phyloP scores from a whole-genome alignment of 2,797 vertebrate species.

The Columba guinea region DNA sequence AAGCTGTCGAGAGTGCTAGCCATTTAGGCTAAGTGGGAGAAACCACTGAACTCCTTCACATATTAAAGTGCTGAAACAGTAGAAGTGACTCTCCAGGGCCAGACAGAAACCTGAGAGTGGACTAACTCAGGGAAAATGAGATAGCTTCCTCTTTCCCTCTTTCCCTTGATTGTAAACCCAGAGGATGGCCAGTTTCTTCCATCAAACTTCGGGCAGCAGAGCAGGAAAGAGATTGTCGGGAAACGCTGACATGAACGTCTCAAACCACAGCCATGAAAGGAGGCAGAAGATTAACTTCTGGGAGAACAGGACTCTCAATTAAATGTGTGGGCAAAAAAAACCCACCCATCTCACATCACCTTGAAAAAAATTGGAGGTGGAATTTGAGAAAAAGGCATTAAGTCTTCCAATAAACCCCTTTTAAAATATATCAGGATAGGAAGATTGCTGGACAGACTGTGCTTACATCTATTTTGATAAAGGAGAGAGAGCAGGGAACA shows the following conservation, averaged over 20 bases:
- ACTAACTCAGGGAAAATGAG: background rate
- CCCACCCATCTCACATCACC: accelerated
- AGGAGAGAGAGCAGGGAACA: background rate
- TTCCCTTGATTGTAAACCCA: background rate
- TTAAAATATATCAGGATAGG: background rate
- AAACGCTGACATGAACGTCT: background rate
- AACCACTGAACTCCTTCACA: background rate
- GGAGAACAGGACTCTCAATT: background rate
- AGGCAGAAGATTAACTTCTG: background rate
- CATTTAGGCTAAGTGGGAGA: conserved; percentile 14
- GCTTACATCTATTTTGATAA: background rate
- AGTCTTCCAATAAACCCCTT: background rate
- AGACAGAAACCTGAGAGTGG: background rate
- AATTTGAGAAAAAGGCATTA: background rate
- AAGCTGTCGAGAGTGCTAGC: background rate
- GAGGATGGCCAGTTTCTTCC: background rate
- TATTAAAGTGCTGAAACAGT: background rate
- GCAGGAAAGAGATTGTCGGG: background rate
- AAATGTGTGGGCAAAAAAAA: background rate
- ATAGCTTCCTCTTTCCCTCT: background rate
- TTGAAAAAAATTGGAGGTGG: background rate
- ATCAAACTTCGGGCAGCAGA: background rate
- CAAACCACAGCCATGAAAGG: background rate
- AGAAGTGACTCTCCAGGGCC: background rate
- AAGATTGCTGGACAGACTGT: background rate